Conservation (phyloP, 2,113 vertebrate genomes). For the Malurus melanocephalus region DNA sequence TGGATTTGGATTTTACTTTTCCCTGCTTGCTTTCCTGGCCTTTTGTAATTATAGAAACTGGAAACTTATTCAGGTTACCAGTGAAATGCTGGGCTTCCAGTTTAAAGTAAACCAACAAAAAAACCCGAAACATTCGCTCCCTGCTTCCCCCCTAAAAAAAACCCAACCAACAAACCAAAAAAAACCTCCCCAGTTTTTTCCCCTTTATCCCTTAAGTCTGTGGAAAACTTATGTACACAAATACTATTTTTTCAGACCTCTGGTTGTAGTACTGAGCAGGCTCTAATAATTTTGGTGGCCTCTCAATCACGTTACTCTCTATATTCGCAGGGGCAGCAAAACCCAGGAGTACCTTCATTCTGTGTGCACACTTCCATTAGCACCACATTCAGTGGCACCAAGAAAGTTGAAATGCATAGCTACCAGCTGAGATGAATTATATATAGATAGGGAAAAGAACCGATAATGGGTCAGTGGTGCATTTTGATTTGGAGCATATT, state of each 20-base stretch:
- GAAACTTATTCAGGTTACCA: background rate
- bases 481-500: background rate
- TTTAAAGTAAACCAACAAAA: background rate
- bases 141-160: fast-evolving
- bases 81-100: background rate
- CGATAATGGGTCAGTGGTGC: background rate
- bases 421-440: background rate
- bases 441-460: background rate
- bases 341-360: background rate
- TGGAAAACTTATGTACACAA: background rate
- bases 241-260: background rate
- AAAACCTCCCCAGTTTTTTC: background rate
- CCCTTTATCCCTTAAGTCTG: background rate
- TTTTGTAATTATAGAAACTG: background rate
- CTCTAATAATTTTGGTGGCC: background rate
- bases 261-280: background rate
- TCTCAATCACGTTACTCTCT: background rate
- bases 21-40: background rate
- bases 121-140: background rate
- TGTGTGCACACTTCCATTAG: fast-evolving
- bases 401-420: background rate
- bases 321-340: background rate
- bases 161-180: background rate
- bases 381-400: fast-evolving
- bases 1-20: background rate